Evolutionary conservation across 2,797 vertebrate species (phyloP), one percentile per base, ranked within the genome.

Genomic region (Coregonus sp.): DNA sequence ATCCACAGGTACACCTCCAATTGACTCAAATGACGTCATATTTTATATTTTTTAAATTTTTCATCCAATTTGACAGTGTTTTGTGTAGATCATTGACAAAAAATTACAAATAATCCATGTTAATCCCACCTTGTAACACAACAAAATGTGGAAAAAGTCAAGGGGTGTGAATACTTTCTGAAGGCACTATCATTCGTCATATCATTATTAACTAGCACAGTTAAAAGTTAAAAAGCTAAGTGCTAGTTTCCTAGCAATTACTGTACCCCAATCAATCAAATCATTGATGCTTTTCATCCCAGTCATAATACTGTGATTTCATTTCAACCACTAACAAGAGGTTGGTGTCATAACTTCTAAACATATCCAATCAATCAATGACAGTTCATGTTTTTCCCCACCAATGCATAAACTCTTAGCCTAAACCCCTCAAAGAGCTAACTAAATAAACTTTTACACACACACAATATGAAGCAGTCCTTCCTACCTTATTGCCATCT

Each of bases 401-500:
- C 9, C 40, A 47, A 47, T 47, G 40, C 40, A 47, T 47, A 11
- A 47, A 47, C 11, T 35, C 35, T 47, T 9, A 47, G 40, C 40
- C 9, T 47, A 47, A 47, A 47, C 40, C 40, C 11, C 40, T 11
- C 40, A 47, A 47, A 47, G 9, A 12, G 9, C 0, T 47, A 47
- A 47, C 9, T 47, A 6, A 61, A 20, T 61, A 3, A 61, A 61
- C n/a, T 4, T 20, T 61, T n/a, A 20, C 20, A 47, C 40, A 47
- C 40, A 61, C 14, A 15, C 15, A 54, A 54, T 54, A 15, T 11
- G 14, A 15, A 2, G 14, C 52, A 16, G 52, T 54, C 52, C 15
- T 54, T 54, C 52, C 87, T 84, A 96, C 94, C 94, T 95, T 89
- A 85, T 89, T 85, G 67, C 73, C 87, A 1, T 95, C 92, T 2